Percentiles rank a stretch among this genome's conserved stretches.
These are phyloP conservation scores for Gadopsis marmoratus DNA, from an alignment of 2,797 vertebrate species.

Conservation along the genomic window DNA sequence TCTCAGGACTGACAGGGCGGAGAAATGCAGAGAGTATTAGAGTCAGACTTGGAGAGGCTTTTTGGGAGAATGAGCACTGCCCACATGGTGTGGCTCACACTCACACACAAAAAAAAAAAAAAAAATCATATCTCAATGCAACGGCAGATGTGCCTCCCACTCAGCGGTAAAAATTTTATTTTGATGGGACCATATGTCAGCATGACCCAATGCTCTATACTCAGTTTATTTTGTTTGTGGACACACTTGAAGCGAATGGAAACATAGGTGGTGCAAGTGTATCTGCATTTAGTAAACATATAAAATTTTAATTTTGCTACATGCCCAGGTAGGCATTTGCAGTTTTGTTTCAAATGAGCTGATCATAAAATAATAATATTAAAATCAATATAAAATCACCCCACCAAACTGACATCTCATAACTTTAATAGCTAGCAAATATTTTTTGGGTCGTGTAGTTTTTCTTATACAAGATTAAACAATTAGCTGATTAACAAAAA, in stretches of 20 bases:
- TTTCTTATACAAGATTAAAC: background rate
- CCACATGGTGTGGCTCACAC: slow-evolving; percentile 46
- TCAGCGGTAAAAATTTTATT: slow-evolving; percentile 37
- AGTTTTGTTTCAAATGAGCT: background rate
- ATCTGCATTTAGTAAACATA: background rate
- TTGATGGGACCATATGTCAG: slow-evolving; percentile 38
- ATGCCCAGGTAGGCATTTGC: background rate
- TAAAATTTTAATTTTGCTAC: background rate
- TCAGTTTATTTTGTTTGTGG: slow-evolving; percentile 31
- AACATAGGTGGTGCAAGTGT: slow-evolving; percentile 15
- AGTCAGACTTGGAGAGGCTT: slow-evolving; percentile 25
- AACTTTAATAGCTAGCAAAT: background rate
- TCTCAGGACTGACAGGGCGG: slow-evolving; percentile 2
- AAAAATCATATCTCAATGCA: slow-evolving; percentile 24
- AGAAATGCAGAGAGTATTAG: slow-evolving; percentile 8
- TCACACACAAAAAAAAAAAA: background rate
- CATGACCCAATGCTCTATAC: slow-evolving; percentile 43
- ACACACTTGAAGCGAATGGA: slow-evolving; percentile 6
- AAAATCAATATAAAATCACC: background rate
- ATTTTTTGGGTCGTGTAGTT: background rate
- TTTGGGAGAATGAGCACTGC: slow-evolving; percentile 39
- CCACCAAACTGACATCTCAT: background rate
- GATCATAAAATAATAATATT: no score
- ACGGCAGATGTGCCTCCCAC: slow-evolving; percentile 58
- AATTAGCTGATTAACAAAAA: background rate